phyloP scores from a whole-genome alignment of 2,113 vertebrate species.

The Polyodon spathula region DNA sequence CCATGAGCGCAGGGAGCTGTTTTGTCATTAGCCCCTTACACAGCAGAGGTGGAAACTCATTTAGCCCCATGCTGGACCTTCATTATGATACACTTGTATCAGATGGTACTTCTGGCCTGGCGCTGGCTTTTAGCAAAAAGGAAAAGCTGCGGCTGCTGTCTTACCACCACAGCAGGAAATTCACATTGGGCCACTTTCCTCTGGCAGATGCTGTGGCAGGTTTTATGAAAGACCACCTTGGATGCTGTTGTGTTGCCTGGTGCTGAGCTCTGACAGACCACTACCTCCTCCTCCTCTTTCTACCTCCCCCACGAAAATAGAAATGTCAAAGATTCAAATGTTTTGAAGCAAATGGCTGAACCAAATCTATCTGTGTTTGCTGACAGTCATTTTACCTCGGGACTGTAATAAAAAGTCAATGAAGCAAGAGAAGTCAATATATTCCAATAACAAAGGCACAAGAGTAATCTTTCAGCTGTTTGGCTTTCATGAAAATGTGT shows the following conservation, averaged over 20 bases:
- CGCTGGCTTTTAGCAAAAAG: slow-evolving; percentile 60
- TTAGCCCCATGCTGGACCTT: slow-evolving; percentile 99
- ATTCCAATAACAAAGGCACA: slow-evolving; percentile 60
- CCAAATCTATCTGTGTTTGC: slow-evolving; percentile 55
- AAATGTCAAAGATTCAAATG: slow-evolving; percentile 59
- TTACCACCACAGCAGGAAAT: slow-evolving; percentile 64
- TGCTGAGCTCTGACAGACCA: slow-evolving; percentile 33
- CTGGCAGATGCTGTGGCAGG: slow-evolving; percentile 77
- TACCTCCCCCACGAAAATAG: slow-evolving; percentile 25
- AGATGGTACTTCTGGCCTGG: slow-evolving; percentile 82
- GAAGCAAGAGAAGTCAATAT: slow-evolving; percentile 71
- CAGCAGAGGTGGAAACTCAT: slow-evolving; percentile 90
- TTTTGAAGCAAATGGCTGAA: slow-evolving; percentile 55
- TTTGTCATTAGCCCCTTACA: slow-evolving; percentile 91
- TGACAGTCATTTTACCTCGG: slow-evolving; percentile 62
- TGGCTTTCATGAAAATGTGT: slow-evolving; percentile 38
- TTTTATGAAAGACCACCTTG: slow-evolving; percentile 60
- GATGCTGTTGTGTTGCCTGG: slow-evolving; percentile 37
- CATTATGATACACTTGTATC: slow-evolving; percentile 97
- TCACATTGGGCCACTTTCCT: slow-evolving; percentile 43
- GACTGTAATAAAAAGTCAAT: slow-evolving; percentile 85
- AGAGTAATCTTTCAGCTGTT: slow-evolving; percentile 44
- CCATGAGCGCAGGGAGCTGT: slow-evolving; percentile 76
- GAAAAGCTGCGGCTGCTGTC: slow-evolving; percentile 55
- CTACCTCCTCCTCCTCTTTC: slow-evolving; percentile 16